A percentile compares a stretch with the other conserved stretches of the same genome.
phyloP scores from a whole-genome alignment of 2,888 invertebrate species.

The Apeira syringaria region DNA sequence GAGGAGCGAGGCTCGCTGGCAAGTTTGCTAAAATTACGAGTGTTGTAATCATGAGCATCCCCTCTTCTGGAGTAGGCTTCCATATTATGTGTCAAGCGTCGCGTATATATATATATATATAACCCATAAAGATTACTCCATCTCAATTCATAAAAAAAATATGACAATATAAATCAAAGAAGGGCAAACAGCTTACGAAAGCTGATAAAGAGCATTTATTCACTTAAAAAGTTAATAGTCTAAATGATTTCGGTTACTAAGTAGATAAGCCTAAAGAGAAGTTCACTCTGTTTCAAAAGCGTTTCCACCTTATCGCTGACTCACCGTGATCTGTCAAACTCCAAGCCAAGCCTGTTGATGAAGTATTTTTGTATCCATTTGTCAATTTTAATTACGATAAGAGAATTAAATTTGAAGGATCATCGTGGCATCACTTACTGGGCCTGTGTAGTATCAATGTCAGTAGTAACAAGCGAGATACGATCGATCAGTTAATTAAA shows the following conservation, averaged over 20 bases:
- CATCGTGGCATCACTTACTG: conserved; percentile 31
- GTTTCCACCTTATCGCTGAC: conserved; percentile 40
- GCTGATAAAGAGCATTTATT: conserved; percentile 15
- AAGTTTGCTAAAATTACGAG: no score
- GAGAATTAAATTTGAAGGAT: conserved; percentile 43
- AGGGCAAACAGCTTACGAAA: conserved; percentile 10
- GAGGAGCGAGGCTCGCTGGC: no score
- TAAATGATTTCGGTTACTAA: conserved; percentile 23
- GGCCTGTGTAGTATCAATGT: conserved; percentile 20
- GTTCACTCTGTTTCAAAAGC: conserved; percentile 32
- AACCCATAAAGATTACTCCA: no score
- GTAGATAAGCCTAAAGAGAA: conserved; percentile 21
- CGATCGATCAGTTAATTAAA: conserved; percentile 11
- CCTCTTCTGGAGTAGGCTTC: no score
- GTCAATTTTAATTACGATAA: conserved; percentile 63
- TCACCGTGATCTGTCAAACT: conserved; percentile 52
- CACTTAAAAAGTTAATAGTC: conserved; percentile 23
- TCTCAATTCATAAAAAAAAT: neutral
- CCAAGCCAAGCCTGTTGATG: conserved; percentile 47
- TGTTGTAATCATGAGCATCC: no score
- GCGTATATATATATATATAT: no score
- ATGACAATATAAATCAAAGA: conserved; percentile 9
- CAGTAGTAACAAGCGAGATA: conserved; percentile 16
- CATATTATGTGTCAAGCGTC: no score
- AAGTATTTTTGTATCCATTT: conserved; percentile 51